phyloP scores from a whole-genome alignment of 1,140 invertebrate genomes.

The Aphaenogaster rudis region DNA sequence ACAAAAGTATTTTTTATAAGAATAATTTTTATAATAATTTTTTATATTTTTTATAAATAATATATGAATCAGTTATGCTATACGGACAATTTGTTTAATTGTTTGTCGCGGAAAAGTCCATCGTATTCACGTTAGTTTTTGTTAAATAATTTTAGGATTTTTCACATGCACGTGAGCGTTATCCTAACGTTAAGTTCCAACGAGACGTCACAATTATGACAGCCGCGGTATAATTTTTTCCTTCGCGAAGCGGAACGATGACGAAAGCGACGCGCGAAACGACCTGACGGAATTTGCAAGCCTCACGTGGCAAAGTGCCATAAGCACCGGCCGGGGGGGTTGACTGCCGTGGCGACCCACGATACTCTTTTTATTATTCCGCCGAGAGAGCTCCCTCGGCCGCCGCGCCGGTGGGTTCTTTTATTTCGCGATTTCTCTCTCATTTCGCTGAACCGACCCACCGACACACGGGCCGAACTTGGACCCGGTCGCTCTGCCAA shows the following conservation, averaged over 20 bases:
- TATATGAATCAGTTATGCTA: background rate
- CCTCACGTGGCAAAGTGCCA: slow-evolving; percentile 72
- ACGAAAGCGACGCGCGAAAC: slow-evolving; percentile 65
- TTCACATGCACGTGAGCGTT: no score
- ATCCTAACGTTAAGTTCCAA: background rate
- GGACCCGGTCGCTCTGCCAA: slow-evolving; percentile 59
- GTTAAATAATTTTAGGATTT: background rate
- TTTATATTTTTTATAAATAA: no score
- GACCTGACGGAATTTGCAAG: slow-evolving; percentile 72
- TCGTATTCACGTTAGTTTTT: background rate
- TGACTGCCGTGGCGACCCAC: slow-evolving; percentile 75
- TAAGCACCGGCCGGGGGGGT: slow-evolving; percentile 71
- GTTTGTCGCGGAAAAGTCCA: background rate
- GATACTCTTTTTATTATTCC: slow-evolving; percentile 72
- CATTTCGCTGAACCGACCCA: slow-evolving; percentile 70
- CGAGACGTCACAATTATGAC: background rate
- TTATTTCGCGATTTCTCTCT: slow-evolving; percentile 78
- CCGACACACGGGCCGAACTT: slow-evolving; percentile 58
- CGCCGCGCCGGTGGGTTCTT: slow-evolving; percentile 53
- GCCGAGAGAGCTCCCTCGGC: slow-evolving; percentile 61
- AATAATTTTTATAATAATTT: no score
- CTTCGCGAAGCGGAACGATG: slow-evolving; percentile 54
- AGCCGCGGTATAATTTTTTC: slow-evolving; percentile 13
- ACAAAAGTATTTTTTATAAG: background rate
- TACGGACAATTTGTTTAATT: background rate